These are phyloP conservation scores for Drosophila kepulauana DNA, from an alignment of 1,140 invertebrate genomes.

Conservation along the genomic window DNA sequence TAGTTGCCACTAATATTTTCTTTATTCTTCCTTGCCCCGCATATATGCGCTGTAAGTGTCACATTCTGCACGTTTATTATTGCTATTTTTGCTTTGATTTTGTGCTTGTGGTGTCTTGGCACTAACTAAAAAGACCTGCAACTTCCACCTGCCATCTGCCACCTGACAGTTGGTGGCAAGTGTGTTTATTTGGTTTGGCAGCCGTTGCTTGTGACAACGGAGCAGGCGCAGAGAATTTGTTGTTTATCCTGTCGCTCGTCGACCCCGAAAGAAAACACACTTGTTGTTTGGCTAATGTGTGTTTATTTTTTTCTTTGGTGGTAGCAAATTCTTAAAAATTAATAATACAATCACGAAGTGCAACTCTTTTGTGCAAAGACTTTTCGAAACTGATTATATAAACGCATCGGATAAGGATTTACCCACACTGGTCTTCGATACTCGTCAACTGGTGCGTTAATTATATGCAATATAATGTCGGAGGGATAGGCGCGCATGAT, in stretches of 20 bases:
- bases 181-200: slow-evolving; percentile 52
- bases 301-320: not conserved
- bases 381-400: not conserved
- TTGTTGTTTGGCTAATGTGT: slow-evolving; percentile 25
- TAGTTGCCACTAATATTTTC: slow-evolving; percentile 13
- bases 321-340: no score
- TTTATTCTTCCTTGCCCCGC: slow-evolving; percentile 10
- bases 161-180: not conserved
- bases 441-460: slow-evolving; percentile 8
- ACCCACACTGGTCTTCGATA: not conserved
- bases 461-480: slow-evolving; percentile 1
- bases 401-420: not conserved
- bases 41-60: not conserved
- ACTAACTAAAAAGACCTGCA: slow-evolving; percentile 13
- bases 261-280: slow-evolving; percentile 14
- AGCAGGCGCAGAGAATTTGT: slow-evolving; percentile 73
- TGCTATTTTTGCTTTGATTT: slow-evolving; percentile 26
- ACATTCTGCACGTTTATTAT: slow-evolving; percentile 40
- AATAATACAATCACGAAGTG: no score
- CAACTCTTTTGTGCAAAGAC: not conserved
- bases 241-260: slow-evolving; percentile 32
- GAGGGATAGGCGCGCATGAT: not conserved
- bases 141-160: slow-evolving; percentile 20
- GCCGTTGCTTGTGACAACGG: slow-evolving; percentile 53
- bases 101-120: slow-evolving; percentile 47